Conservation (phyloP, 2,113 vertebrate species). For the Dicrurus megarhynchus region DNA sequence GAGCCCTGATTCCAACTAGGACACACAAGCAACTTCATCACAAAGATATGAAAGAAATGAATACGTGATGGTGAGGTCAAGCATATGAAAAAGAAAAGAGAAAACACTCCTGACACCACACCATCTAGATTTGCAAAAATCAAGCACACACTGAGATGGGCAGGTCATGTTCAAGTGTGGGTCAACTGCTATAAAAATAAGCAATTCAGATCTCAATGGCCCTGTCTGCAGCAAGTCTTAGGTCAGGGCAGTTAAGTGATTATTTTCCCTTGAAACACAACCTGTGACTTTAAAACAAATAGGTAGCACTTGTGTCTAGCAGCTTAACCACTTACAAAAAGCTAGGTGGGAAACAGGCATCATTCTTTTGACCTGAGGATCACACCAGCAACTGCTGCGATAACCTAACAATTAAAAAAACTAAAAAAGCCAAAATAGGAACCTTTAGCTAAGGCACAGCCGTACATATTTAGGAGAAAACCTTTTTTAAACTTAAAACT, state of each 20-base stretch:
- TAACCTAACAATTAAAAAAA: not conserved
- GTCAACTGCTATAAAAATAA: not conserved
- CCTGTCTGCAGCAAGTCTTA: not conserved
- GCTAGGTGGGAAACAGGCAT: not conserved
- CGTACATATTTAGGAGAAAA: not conserved
- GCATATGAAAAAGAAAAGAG: not conserved
- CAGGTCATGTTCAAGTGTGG: not conserved
- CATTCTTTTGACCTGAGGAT: not conserved
- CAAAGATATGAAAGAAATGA: not conserved
- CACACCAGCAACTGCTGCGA: not conserved
- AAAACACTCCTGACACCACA: not conserved
- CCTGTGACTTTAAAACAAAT: not conserved
- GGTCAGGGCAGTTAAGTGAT: not conserved
- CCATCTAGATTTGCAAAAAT: not conserved
- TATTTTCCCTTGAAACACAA: not conserved
- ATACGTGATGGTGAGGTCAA: not conserved
- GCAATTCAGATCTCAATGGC: not conserved
- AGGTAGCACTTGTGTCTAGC: not conserved
- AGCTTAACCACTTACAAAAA: not conserved
- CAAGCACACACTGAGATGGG: not conserved
- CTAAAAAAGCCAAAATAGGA: accelerated
- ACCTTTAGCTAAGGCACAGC: not conserved
- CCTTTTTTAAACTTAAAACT: not conserved
- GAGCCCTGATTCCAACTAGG: not conserved
- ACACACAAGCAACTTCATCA: not conserved